Evolutionary conservation across 1,140 invertebrate species (phyloP).

Genomic region (Drosophila kikkawai): DNA sequence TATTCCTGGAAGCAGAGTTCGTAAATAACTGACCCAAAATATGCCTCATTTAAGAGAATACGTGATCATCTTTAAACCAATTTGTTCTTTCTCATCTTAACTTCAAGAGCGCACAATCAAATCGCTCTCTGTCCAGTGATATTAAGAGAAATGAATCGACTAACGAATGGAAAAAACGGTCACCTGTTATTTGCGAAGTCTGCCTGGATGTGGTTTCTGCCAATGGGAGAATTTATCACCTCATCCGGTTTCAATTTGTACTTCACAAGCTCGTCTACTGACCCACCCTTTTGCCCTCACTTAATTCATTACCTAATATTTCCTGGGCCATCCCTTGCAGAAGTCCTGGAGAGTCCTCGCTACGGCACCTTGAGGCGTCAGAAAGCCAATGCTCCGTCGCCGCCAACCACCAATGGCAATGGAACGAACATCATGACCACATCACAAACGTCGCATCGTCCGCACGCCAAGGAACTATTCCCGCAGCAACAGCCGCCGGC

Average conservation of each 20-base stretch:
- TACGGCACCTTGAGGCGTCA: slow-evolving; percentile 77
- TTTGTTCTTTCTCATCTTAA: background rate
- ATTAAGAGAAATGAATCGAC: background rate
- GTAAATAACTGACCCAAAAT: background rate
- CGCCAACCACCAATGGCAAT: slow-evolving; percentile 74
- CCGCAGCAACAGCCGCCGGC: slow-evolving; percentile 55
- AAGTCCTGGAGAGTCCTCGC: slow-evolving; percentile 77
- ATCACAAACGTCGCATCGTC: slow-evolving; percentile 54
- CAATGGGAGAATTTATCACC: slow-evolving; percentile 12
- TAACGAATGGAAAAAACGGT: background rate
- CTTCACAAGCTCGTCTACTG: slow-evolving; percentile 8
- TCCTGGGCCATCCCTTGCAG: slow-evolving; percentile 30
- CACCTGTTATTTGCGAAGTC: slow-evolving; percentile 1
- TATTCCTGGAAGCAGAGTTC: background rate
- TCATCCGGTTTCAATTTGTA: background rate
- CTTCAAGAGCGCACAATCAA: background rate
- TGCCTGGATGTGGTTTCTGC: slow-evolving; percentile 13
- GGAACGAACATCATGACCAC: slow-evolving; percentile 43
- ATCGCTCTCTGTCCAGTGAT: background rate
- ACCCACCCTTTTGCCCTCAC: background rate
- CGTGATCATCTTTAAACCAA: background rate
- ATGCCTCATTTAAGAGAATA: background rate
- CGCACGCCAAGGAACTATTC: slow-evolving; percentile 77
- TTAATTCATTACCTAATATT: slow-evolving; percentile 8
- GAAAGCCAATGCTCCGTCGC: slow-evolving; percentile 75